Evolutionary conservation across 2,113 vertebrate genomes (phyloP), one percentile per base, ranked within the genome.

Genomic region (Lipophrys pholis): DNA sequence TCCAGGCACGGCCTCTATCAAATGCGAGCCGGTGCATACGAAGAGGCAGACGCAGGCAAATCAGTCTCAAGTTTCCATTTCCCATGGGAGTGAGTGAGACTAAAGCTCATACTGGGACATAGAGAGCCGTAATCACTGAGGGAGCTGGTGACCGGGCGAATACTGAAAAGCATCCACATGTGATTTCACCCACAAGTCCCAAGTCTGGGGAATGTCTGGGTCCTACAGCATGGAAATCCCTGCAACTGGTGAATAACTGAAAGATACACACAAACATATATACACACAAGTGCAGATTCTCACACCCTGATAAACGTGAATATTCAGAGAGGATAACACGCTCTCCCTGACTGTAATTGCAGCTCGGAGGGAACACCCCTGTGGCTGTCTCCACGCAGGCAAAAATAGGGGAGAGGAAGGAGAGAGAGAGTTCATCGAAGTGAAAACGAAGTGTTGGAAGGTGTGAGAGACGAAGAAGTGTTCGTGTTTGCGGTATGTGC

Each of bases 291-390:
- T 60, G 17, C 50, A 64, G 50, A 64, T 40, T 55, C 74, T 53
- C 77, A 78, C 59, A 68, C 39, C n/a, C 55, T 64, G 42, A 81
- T 48, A 36, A 46, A 69, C 7, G 57, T 66, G 54, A 81, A 87
- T 84, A 86, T 84, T 78, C 69, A 84, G 63, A 61, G 53, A 82
- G 62, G 78, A 75, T 69, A 81, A 86, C 79, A 81, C 48, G 17
- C 63, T 73, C 81, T 83, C 60, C 76, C 38, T n/a, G 71, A 74
- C 79, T 82, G 52, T 65, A 76, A 71, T 60, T 53, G 52, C 69
- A 69, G 75, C 79, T 79, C 52, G n/a, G 49, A 85, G 86, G 87
- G 77, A 88, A 88, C 77, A 84, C 85, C 89, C 80, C 61, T 10
- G 8, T 71, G 69, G 60, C 67, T 71, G 76, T 49, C 82, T 78